phyloP scores from a whole-genome alignment of 2,113 vertebrate species.

The Grus americana region DNA sequence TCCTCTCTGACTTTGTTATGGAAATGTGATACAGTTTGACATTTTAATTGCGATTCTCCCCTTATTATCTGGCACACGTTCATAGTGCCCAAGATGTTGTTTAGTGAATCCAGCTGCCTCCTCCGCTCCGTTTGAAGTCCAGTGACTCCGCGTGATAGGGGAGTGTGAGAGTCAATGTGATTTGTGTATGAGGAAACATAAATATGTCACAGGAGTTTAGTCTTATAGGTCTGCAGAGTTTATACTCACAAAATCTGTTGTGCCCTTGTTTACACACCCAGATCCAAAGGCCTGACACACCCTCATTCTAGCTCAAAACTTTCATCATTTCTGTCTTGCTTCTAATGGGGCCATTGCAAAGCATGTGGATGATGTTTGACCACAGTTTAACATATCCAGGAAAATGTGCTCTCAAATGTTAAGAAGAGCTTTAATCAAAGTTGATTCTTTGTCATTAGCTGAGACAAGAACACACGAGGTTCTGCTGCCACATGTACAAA shows the following conservation, averaged over 20 bases:
- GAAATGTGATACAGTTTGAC: slow-evolving; percentile 74
- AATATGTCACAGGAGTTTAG: slow-evolving; percentile 77
- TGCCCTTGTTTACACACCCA: slow-evolving; percentile 70
- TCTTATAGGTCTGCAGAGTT: slow-evolving; percentile 73
- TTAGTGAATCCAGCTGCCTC: slow-evolving; percentile 76
- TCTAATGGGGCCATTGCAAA: slow-evolving; percentile 25
- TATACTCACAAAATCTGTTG: slow-evolving; percentile 71
- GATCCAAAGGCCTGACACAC: slow-evolving; percentile 67
- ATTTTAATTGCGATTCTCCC: slow-evolving; percentile 73
- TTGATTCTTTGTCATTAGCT: not conserved
- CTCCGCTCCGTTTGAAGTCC: slow-evolving; percentile 62
- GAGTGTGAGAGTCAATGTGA: slow-evolving; percentile 76
- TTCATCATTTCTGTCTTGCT: slow-evolving; percentile 44
- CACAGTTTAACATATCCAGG: slow-evolving; percentile 58
- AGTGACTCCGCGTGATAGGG: slow-evolving; percentile 61
- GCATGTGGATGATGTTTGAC: slow-evolving; percentile 63
- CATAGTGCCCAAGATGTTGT: slow-evolving; percentile 69
- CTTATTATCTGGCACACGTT: slow-evolving; percentile 72
- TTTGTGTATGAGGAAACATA: slow-evolving; percentile 75
- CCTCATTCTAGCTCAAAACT: slow-evolving; percentile 26
- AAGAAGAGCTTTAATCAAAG: slow-evolving; percentile 52
- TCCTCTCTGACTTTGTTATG: slow-evolving; percentile 73
- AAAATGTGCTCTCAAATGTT: slow-evolving; percentile 37
- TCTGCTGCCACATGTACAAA: slow-evolving; percentile 6
- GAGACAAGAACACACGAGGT: not conserved